Percentiles rank a stretch among this genome's conserved stretches.
Evolutionary conservation across 2,888 invertebrate genomes (phyloP).

Genomic region (Tholera decimalis): DNA sequence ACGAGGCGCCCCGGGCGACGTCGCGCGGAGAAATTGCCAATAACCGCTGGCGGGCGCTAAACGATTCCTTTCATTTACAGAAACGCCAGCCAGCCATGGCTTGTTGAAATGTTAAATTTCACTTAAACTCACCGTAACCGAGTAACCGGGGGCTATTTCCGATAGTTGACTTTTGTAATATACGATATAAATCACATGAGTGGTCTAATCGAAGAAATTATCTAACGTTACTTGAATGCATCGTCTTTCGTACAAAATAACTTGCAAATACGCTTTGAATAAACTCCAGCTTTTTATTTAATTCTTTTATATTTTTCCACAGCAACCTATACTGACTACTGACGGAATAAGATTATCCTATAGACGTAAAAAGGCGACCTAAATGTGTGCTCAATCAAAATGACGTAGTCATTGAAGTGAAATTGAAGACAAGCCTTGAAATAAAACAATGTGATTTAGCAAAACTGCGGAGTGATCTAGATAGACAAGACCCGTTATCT

Average conservation of each 20-base stretch:
- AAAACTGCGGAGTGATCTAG: conserved; percentile 42
- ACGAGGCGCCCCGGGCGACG: conserved; percentile 83
- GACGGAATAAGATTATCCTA: conserved; percentile 24
- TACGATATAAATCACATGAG: conserved; percentile 70
- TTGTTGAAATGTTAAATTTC: conserved; percentile 79
- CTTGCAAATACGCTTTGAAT: conserved; percentile 72
- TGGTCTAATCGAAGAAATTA: conserved; percentile 70
- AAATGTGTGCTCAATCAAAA: conserved; percentile 38
- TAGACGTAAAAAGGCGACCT: conserved; percentile 19
- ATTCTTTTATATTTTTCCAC: conserved; percentile 29
- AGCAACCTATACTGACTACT: conserved; percentile 24
- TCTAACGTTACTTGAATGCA: conserved; percentile 70
- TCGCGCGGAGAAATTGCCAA: conserved; percentile 81
- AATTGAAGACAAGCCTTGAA: conserved; percentile 25
- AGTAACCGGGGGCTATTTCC: conserved; percentile 72
- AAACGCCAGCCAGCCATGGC: conserved; percentile 66
- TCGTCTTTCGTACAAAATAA: conserved; percentile 69
- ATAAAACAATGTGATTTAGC: conserved; percentile 31
- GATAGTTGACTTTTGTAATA: conserved; percentile 69
- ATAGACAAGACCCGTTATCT: conserved; percentile 31
- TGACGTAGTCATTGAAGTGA: conserved; percentile 30
- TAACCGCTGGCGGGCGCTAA: conserved; percentile 77
- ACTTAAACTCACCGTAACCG: conserved; percentile 75
- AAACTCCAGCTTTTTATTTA: conserved; percentile 66
- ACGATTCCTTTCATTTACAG: conserved; percentile 82